Conservation (phyloP, 2,797 vertebrate genomes). For the Acipenser oxyrinchus region DNA sequence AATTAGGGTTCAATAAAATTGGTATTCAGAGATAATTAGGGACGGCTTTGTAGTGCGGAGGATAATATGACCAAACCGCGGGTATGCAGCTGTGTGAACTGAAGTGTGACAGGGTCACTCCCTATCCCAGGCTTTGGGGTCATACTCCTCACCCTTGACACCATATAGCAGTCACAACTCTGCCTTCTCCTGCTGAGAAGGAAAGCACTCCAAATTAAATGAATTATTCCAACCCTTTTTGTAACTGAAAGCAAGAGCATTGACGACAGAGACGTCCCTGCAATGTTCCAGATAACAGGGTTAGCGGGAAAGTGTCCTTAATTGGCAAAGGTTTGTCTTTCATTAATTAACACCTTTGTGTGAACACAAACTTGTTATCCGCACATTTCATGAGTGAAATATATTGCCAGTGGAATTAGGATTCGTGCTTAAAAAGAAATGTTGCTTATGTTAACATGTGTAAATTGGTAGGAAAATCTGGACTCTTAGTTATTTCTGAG, state of each 20-base stretch:
- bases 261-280: conserved; percentile 63
- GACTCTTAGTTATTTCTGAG: too few species aligned
- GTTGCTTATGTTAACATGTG: conserved; percentile 40
- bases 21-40: conserved; percentile 85
- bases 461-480: conserved; percentile 9
- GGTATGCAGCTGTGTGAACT: conserved; percentile 64
- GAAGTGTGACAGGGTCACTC: conserved; percentile 57
- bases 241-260: conserved; percentile 45
- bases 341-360: conserved; percentile 85
- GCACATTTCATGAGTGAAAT: conserved; percentile 66
- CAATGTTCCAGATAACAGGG: conserved; percentile 67
- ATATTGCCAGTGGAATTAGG: conserved; percentile 58
- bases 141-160: conserved; percentile 38
- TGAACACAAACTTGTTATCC: conserved; percentile 67
- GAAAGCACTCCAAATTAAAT: conserved; percentile 69
- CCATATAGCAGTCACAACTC: conserved; percentile 52
- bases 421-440: conserved; percentile 27
- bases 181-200: conserved; percentile 70
- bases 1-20: conserved; percentile 82
- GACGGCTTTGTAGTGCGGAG: conserved; percentile 49
- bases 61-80: conserved; percentile 50
- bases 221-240: conserved; percentile 64
- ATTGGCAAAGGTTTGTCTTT: conserved; percentile 71
- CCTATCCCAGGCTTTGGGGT: conserved; percentile 36
- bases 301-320: conserved; percentile 57